A percentile compares a stretch with the other conserved stretches of the same genome.
These are phyloP conservation scores for Podarcis raffonei DNA, from an alignment of 2,113 vertebrate genomes.

Conservation along the genomic window DNA sequence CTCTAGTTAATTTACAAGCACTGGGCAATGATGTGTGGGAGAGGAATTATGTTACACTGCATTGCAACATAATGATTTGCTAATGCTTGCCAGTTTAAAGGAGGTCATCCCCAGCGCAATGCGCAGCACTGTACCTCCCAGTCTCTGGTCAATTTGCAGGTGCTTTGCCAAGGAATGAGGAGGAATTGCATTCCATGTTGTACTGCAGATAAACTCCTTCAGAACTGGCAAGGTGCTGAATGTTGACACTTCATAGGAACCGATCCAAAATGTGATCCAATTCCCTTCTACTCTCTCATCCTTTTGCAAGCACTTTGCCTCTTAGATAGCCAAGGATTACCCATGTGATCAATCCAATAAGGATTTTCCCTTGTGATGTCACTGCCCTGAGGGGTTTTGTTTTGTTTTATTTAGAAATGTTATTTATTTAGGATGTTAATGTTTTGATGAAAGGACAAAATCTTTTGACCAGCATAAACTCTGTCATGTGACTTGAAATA, in stretches of 20 bases:
- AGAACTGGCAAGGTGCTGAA: background rate
- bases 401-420: too few species aligned
- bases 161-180: background rate
- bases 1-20: background rate
- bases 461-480: too few species aligned
- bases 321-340: background rate
- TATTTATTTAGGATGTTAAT: too few species aligned
- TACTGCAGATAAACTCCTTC: background rate
- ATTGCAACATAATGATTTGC: background rate
- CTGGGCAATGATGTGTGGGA: background rate
- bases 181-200: background rate
- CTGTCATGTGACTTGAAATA: too few species aligned
- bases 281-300: background rate
- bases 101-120: background rate
- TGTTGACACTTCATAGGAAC: background rate
- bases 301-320: background rate
- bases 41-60: background rate
- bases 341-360: background rate
- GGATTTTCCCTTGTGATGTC: background rate
- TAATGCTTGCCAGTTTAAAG: background rate
- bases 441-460: too few species aligned
- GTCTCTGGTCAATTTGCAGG: background rate
- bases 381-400: background rate
- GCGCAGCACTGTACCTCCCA: background rate
- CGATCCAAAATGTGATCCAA: background rate